Evolutionary conservation across 2,888 invertebrate species (phyloP), one percentile per base, ranked within the genome.

Genomic region (Galeopsomyia nigrocyanea): DNA sequence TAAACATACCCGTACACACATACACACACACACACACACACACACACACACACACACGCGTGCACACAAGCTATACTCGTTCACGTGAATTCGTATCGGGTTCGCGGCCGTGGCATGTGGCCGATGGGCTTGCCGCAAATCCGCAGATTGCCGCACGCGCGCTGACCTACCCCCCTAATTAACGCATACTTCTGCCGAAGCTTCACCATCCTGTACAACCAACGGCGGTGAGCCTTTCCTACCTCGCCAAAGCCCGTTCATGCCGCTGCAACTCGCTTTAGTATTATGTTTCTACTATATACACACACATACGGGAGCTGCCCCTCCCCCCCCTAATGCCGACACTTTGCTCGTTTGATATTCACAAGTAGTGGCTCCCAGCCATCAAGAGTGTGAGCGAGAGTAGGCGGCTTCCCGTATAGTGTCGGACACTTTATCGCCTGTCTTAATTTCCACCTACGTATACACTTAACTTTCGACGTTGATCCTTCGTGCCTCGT

Each of bases 151-250:
- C 80, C 78, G 26, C 26, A 26, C 26, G 3, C n/a, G 75, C 76
- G 76, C 78, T 78, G 79, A 80, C 76, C 39, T 39, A 7, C 39
- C 39, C 82, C 66, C 79, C 80, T 84, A 84, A 84, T 84, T 84
- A 83, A 80, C 80, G 83, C 83, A 82, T 83, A 82, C 81, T 83
- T 82, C 79, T 75, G 74, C 68, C 68, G 75, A 76, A 46, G 21
- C 26, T 58, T 31, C 58, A 46, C 66, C 22, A 17, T 39, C 57
- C 57, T 31, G 5, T 31, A 9, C 31, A 7, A 13, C 16, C 39
- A n/a, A 0, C 57, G 14, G 5, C 61, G 39, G 66, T 68, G 57
- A 67, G 47, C 61, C 47, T 58, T 13, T n/a, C n/a, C 67, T 53
- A 47, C 7, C 64, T 14, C 39, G 19, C 50, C 13, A 56, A n/a